Conservation (phyloP, 2,888 invertebrate genomes). For the Diploptera punctata region DNA sequence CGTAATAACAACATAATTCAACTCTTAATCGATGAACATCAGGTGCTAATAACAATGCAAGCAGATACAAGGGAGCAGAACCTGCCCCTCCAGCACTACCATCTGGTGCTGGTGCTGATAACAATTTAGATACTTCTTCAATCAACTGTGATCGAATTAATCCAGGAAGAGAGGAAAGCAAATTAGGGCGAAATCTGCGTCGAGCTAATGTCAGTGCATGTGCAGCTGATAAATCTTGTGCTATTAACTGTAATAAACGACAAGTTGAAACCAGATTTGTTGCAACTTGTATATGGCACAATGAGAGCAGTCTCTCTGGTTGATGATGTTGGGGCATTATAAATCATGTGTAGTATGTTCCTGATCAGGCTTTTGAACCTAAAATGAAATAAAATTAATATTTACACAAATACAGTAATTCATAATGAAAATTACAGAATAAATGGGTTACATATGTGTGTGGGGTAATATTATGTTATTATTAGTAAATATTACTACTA, state of each 20-base stretch:
- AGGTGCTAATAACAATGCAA: conserved; percentile 53
- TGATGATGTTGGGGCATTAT: conserved; percentile 50
- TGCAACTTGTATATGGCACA: conserved; percentile 54
- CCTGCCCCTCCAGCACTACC: conserved; percentile 53
- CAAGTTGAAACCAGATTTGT: conserved; percentile 54
- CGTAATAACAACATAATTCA: conserved; percentile 57
- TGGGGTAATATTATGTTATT: no score
- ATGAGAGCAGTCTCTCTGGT: conserved; percentile 53
- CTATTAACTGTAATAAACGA: conserved; percentile 53
- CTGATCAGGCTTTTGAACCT: no score
- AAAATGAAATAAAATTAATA: no score
- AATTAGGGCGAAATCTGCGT: conserved; percentile 53
- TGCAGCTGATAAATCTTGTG: conserved; percentile 53
- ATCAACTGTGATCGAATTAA: conserved; percentile 53
- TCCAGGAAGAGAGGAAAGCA: conserved; percentile 53
- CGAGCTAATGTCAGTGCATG: conserved; percentile 53
- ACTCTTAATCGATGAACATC: conserved; percentile 54
- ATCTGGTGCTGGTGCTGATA: conserved; percentile 52
- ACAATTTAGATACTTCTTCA: conserved; percentile 52
- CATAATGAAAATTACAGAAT: no score
- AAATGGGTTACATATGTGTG: no score
- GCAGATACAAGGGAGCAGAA: conserved; percentile 54
- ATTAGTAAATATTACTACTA: no score
- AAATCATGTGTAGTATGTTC: no score
- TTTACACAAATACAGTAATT: no score